Conservation (phyloP, 2,888 invertebrate genomes). For the Germaria angustata region DNA sequence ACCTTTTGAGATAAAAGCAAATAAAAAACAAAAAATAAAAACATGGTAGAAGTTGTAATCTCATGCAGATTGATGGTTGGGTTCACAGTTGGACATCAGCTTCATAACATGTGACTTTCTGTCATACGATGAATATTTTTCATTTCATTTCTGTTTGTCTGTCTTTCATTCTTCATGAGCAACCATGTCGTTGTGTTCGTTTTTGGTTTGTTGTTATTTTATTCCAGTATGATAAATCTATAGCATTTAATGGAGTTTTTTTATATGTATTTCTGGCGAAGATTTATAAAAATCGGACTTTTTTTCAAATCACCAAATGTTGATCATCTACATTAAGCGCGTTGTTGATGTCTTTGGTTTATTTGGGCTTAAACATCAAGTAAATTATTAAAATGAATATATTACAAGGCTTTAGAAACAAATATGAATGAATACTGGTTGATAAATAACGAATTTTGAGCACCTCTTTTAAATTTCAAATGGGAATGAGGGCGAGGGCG, state of each 20-base stretch:
- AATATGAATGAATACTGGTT: background rate
- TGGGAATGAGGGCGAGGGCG: background rate
- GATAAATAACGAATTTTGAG: background rate
- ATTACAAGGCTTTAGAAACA: slow-evolving; percentile 49
- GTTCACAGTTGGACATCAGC: slow-evolving; percentile 64
- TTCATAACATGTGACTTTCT: slow-evolving; percentile 62
- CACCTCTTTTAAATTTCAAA: background rate
- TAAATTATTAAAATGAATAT: slow-evolving; percentile 60
- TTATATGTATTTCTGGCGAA: slow-evolving; percentile 9
- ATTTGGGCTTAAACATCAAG: slow-evolving; percentile 33
- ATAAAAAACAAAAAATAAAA: slow-evolving; percentile 9
- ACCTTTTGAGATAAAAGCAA: slow-evolving; percentile 11
- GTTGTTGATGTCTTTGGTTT: slow-evolving; percentile 15
- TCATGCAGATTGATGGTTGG: slow-evolving; percentile 63
- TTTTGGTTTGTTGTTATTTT: slow-evolving; percentile 14
- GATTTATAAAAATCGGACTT: slow-evolving; percentile 59
- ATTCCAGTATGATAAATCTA: slow-evolving; percentile 57
- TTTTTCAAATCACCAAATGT: slow-evolving; percentile 57
- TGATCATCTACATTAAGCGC: slow-evolving; percentile 41
- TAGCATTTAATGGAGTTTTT: slow-evolving; percentile 53
- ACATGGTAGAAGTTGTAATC: slow-evolving; percentile 60
- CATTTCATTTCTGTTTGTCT: background rate
- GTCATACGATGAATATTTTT: slow-evolving; percentile 57
- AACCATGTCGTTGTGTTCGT: slow-evolving; percentile 46
- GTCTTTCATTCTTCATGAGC: slow-evolving; percentile 36